Base-by-base conservation (phyloP, 2,888 invertebrate species). In the Dioctria linearis region DNA sequence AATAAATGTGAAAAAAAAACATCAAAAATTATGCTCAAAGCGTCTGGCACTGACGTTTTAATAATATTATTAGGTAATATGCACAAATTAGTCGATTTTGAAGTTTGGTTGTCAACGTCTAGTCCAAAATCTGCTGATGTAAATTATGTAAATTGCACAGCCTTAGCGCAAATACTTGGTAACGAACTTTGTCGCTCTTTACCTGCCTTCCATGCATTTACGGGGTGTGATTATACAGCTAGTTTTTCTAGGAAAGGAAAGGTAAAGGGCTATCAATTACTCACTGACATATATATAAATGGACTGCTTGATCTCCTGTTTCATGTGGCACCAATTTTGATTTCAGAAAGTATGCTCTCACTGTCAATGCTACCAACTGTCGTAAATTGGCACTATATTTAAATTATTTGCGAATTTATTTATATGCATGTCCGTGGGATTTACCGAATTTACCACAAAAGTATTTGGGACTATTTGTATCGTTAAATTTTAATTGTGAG, bases 21-120 rank as follows among this genome's bases (percentile, higher is more conserved):
- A 4, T n/a, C 39, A 40, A 66, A 66, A 66, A 66, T 6, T n/a
- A 39, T 66, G 6, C 39, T 42, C 39, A 66, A 66, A 66, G 4
- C 66, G 8, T 39, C 11, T 40, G 66, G 40, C 3, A 49, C 67
- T 46, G 46, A 69, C 49, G 25, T 69, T 49, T 69, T 69, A 46
- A 49, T 69, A 13, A 69, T 49, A 46, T 69, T 46, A 46, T n/a
- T 69, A 3, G 67, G 67, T n/a, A 69, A 69, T 25, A 69, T 69
- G 5, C 49, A 69, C 9, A 69, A 69, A 69, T 66, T 42, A 39
- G 4, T 40, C 6, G 67, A 40, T 4, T 5, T 4, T 37, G 63
- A 63, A 63, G 37, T 66, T 42, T 66, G 66, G 66, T 42, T 66
- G 3, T 42, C 46, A n/a, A 46, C 43, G 2, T 46, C 46, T 46